A percentile compares a stretch with the other conserved stretches of the same genome.
Conservation (phyloP, 30 jellyfish, hydroid and myxozoan species). For the Morbakka virulenta region DNA sequence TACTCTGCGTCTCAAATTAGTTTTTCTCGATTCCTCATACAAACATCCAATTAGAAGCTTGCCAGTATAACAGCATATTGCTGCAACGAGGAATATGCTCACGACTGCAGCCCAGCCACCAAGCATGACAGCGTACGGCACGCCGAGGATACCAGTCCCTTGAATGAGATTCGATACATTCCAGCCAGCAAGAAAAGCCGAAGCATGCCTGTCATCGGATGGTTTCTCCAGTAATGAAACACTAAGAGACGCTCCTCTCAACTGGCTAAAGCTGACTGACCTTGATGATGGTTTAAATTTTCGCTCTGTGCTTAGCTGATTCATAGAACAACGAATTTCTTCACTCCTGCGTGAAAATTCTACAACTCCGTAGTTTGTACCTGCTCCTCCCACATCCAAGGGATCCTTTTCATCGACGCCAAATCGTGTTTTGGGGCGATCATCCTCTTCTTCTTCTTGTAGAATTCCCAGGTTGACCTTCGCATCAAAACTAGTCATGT, state of each 20-base stretch:
- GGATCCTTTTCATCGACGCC: neutral
- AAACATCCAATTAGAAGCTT: constrained; percentile 74
- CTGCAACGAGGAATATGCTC: constrained; percentile 79
- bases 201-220: constrained; percentile 86
- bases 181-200: constrained; percentile 98
- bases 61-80: constrained; percentile 87
- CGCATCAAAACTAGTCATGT: neutral
- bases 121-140: constrained; percentile 72
- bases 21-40: constrained; percentile 84
- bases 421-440: neutral
- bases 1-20: constrained; percentile 61
- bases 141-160: constrained; percentile 91
- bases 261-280: constrained; percentile 28
- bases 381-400: neutral
- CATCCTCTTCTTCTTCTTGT: neutral
- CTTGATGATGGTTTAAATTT: neutral
- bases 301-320: neutral
- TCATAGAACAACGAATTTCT: neutral
- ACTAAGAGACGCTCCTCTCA: constrained; percentile 84
- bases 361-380: neutral
- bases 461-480: neutral
- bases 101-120: constrained; percentile 99
- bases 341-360: neutral
- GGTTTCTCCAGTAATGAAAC: constrained; percentile 87
- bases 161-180: constrained; percentile 88